Evolutionary conservation across 2,113 vertebrate genomes (phyloP).

Genomic region (Halcyon senegalensis): DNA sequence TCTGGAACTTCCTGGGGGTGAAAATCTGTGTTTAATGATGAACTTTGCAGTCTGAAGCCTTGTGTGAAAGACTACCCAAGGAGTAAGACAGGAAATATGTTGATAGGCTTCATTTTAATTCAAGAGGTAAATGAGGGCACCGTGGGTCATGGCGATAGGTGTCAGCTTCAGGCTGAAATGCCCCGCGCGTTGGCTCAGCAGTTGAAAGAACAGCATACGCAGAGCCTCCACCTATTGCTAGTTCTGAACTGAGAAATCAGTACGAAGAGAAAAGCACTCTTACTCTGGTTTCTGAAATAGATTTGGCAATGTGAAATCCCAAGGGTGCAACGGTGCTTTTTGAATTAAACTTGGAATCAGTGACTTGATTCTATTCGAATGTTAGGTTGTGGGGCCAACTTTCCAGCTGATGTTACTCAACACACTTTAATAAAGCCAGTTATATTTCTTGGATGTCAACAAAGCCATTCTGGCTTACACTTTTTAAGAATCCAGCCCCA

Average conservation of each 20-base stretch:
- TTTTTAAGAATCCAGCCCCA: neutral
- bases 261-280: neutral
- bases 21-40: conserved; percentile 39
- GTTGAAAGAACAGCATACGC: neutral
- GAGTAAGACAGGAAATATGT: neutral
- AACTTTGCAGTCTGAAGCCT: neutral
- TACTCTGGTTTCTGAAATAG: neutral
- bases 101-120: neutral
- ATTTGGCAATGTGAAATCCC: neutral
- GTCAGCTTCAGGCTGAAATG: neutral
- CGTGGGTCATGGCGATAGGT: neutral
- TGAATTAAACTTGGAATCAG: neutral
- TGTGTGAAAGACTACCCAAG: neutral
- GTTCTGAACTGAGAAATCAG: neutral
- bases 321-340: neutral
- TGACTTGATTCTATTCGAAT: neutral
- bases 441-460: neutral
- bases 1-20: conserved; percentile 33
- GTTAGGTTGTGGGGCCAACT: neutral
- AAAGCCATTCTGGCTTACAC: neutral
- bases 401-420: neutral
- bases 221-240: neutral
- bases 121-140: conserved; percentile 1
- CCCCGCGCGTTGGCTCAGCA: neutral
- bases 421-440: neutral